These are phyloP conservation scores for Brachypalpus laphriformis DNA, from an alignment of 2,888 invertebrate species.

Conservation along the genomic window DNA sequence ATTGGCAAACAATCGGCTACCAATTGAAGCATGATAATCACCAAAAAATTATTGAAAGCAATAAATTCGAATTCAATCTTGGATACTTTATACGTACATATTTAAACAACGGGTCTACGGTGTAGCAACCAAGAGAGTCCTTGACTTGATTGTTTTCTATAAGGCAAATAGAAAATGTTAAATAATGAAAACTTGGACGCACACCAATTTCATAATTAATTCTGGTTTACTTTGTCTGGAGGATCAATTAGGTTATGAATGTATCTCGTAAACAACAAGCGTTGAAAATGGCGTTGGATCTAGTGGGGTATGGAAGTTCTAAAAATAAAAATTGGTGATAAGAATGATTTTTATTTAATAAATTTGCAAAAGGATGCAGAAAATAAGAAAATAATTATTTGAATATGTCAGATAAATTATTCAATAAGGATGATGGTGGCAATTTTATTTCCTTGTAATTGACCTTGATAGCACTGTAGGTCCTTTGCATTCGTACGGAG, in stretches of 20 bases:
- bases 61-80: not conserved
- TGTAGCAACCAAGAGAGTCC: not conserved
- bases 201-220: not conserved
- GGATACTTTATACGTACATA: not conserved
- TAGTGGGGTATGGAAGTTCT: too few species aligned
- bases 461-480: too few species aligned
- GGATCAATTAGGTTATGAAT: constrained; percentile 3
- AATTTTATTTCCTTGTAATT: too few species aligned
- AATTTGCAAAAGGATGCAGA: too few species aligned
- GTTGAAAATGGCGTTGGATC: too few species aligned
- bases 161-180: not conserved
- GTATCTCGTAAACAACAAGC: not conserved
- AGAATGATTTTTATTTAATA: too few species aligned
- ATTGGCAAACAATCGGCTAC: constrained; percentile 1
- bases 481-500: too few species aligned
- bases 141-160: constrained; percentile 3
- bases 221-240: not conserved
- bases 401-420: too few species aligned
- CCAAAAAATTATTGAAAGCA: not conserved
- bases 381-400: too few species aligned
- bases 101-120: not conserved
- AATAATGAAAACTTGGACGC: constrained; percentile 12
- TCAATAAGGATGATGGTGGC: too few species aligned
- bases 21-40: not conserved
- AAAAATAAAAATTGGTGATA: too few species aligned